Percentiles rank a stretch among this genome's conserved stretches.
phyloP scores from a whole-genome alignment of 1,140 invertebrate species.

The Drosophila santomea region DNA sequence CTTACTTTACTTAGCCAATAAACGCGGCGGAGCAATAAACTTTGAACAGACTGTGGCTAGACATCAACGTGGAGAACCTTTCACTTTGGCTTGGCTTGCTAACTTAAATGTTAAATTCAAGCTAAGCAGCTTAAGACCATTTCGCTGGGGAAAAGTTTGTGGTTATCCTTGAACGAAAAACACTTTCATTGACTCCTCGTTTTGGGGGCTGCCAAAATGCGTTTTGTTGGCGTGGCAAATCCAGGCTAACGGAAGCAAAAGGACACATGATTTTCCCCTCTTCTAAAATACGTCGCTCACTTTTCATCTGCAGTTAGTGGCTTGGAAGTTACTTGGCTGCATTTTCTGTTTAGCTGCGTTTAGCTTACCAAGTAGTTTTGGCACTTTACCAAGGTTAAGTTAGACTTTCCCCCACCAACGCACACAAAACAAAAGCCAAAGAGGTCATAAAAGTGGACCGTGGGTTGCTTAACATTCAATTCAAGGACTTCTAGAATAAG shows the following conservation, averaged over 20 bases:
- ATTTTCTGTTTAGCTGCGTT: constrained; percentile 50
- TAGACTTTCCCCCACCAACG: constrained; percentile 34
- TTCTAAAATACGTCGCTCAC: not conserved
- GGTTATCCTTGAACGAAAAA: constrained; percentile 59
- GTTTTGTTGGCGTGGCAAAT: constrained; percentile 31
- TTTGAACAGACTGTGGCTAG: constrained; percentile 49
- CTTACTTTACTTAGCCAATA: constrained; percentile 34
- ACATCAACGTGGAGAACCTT: constrained; percentile 26
- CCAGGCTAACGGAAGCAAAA: constrained; percentile 19
- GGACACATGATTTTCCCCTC: constrained; percentile 25
- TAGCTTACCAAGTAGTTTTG: constrained; percentile 58
- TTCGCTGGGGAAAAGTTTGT: constrained; percentile 29
- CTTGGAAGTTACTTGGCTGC: constrained; percentile 57
- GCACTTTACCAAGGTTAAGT: constrained; percentile 69
- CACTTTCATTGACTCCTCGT: constrained; percentile 56
- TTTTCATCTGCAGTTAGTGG: constrained; percentile 56
- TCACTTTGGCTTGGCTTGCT: constrained; percentile 20
- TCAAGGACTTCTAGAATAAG: constrained; percentile 31
- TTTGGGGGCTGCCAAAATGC: constrained; percentile 22
- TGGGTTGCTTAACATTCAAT: constrained; percentile 21
- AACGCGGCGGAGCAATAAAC: constrained; percentile 43
- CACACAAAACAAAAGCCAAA: constrained; percentile 15
- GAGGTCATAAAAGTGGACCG: constrained; percentile 4
- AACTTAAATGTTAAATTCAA: constrained; percentile 46
- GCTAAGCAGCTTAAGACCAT: constrained; percentile 48